Percentiles rank a stretch among this genome's conserved stretches.
Conservation (phyloP, 2,888 invertebrate genomes). For the Rambutsinella grinnellia region DNA sequence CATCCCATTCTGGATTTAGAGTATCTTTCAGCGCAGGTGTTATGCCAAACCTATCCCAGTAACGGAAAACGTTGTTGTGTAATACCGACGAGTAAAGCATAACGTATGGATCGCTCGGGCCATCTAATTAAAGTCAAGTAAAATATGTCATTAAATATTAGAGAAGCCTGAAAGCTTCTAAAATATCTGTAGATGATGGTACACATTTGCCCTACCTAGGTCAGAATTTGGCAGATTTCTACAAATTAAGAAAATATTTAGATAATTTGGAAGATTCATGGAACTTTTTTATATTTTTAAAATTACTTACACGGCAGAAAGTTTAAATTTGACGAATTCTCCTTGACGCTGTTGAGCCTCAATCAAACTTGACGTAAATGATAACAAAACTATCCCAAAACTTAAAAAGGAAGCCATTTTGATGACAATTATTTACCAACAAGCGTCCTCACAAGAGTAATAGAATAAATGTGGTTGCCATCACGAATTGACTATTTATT, state of each 20-base stretch:
- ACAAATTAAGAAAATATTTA: background rate
- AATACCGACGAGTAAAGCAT: constrained; percentile 23
- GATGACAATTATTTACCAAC: too few relatives aligned
- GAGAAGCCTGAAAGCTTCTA: too few relatives aligned
- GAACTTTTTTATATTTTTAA: background rate
- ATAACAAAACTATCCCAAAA: background rate
- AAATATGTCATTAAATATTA: too few relatives aligned
- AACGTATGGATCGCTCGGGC: constrained; percentile 43
- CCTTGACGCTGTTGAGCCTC: constrained; percentile 22
- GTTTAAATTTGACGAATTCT: constrained; percentile 38
- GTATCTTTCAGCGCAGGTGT: constrained; percentile 30
- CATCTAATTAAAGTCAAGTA: too few relatives aligned
- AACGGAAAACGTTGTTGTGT: constrained; percentile 3
- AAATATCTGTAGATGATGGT: too few relatives aligned
- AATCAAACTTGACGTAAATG: background rate
- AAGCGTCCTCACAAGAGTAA: too few relatives aligned
- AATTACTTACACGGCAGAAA: constrained; percentile 42
- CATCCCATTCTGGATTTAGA: constrained; percentile 47
- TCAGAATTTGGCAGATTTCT: constrained; percentile 48
- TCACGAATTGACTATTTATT: too few relatives aligned
- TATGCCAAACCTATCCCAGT: constrained; percentile 29
- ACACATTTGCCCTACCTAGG: too few relatives aligned
- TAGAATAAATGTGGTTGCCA: too few relatives aligned
- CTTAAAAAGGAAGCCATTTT: background rate
- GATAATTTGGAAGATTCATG: background rate